These are phyloP conservation scores for Rhamnusium bicolor DNA, from an alignment of 2,888 invertebrate species.

Conservation along the genomic window DNA sequence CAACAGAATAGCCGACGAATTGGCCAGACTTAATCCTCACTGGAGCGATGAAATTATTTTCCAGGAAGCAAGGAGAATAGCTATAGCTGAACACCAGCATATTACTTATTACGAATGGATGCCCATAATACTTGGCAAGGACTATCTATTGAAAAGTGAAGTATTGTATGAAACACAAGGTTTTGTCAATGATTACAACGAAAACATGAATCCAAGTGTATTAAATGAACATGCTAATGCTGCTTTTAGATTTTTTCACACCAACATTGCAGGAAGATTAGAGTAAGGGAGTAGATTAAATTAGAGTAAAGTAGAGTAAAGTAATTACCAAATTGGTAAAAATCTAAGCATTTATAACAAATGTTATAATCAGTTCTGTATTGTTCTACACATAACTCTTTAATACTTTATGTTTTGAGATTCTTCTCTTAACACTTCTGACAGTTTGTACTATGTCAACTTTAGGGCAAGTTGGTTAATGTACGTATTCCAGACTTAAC, in stretches of 20 bases:
- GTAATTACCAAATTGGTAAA: too few relatives aligned
- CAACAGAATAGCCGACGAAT: constrained; percentile 68
- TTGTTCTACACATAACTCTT: too few relatives aligned
- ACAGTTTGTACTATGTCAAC: too few relatives aligned
- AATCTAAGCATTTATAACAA: too few relatives aligned
- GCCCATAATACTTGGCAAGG: constrained; percentile 59
- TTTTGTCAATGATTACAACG: constrained; percentile 47
- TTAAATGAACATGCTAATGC: constrained; percentile 66
- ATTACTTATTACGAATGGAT: constrained; percentile 85
- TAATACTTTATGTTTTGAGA: too few relatives aligned
- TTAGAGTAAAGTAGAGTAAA: too few relatives aligned
- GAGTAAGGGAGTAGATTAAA: too few relatives aligned
- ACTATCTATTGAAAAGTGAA: constrained; percentile 20
- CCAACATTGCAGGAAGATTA: constrained; percentile 65
- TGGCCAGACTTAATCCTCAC: constrained; percentile 69
- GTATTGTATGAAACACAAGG: constrained; percentile 33
- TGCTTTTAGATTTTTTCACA: constrained; percentile 68
- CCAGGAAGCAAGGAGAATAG: constrained; percentile 70
- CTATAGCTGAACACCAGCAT: constrained; percentile 74
- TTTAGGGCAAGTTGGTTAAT: too few relatives aligned
- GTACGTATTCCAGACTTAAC: too few relatives aligned
- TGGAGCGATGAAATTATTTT: constrained; percentile 71
- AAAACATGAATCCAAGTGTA: constrained; percentile 61
- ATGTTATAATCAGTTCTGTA: too few relatives aligned
- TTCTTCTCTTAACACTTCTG: too few relatives aligned